Conservation (phyloP, 2,797 vertebrate genomes). For the Muscicapa striata region DNA sequence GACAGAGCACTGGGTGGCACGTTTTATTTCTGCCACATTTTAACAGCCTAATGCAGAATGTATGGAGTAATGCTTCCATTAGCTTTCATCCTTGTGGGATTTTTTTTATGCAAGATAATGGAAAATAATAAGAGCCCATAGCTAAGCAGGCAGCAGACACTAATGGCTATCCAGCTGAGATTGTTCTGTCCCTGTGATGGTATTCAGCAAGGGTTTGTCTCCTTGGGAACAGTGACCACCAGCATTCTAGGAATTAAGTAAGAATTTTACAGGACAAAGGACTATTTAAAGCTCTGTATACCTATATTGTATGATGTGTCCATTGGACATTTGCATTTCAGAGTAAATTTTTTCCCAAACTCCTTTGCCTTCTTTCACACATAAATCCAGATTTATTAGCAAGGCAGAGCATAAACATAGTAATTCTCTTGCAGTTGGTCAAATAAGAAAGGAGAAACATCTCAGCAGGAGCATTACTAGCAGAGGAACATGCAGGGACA, state of each 20-base stretch:
- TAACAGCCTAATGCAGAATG: background rate
- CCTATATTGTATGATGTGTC: background rate
- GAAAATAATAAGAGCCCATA: background rate
- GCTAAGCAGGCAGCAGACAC: background rate
- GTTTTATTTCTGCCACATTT: background rate
- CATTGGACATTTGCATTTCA: background rate
- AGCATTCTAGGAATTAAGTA: background rate
- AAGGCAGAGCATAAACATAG: background rate
- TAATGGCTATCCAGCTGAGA: background rate
- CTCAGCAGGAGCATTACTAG: background rate
- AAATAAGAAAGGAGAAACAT: background rate
- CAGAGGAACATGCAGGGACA: background rate
- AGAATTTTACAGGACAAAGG: background rate
- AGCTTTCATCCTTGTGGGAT: background rate
- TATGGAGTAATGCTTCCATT: background rate
- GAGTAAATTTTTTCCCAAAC: background rate
- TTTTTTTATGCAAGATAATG: background rate
- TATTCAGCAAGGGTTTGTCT: background rate
- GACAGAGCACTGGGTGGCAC: background rate
- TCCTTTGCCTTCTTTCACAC: background rate
- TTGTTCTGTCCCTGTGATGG: background rate
- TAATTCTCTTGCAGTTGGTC: background rate
- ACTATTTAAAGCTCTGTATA: background rate
- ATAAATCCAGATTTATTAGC: background rate
- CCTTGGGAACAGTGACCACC: background rate